Evolutionary conservation across 2,888 invertebrate species (phyloP), one percentile per base, ranked within the genome.

Genomic region (Peribatodes rhomboidaria): DNA sequence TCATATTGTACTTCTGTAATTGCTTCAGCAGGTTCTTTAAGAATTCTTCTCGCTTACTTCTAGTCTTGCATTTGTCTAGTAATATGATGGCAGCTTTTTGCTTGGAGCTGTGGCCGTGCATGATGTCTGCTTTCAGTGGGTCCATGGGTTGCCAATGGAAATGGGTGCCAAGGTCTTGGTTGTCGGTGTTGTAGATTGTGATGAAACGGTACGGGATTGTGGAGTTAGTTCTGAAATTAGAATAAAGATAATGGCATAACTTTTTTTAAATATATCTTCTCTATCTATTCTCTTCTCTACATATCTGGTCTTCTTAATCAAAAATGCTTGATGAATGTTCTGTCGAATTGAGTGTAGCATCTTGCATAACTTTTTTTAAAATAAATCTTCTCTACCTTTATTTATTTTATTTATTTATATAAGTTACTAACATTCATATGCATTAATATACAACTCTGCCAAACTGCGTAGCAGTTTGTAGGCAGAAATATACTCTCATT

Each of bases 21-120:
- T 94, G 78, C 50, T 83, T 82, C 20, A 83, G 78, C 18, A 96
- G 78, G 35, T 86, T 89, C 58, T 74, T 49, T 1, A 90, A 63
- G 10, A 86, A 83, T 0, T 67, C 11, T 74, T 91, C 90, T 39
- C 90, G 75, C 41, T 77, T 77, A 66, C 90, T 89, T 37, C 71
- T 74, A 1, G 77, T 82, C 1, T 67, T 65, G 66, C 92, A 92
- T 68, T 87, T 80, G 55, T 92, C 87, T 1, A 92, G 69, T 61
- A 90, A 87, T 55, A 88, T 84, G 0, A 84, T 87, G 0, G 87
- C 90, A 1, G 86, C 85, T 65, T 81, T 86, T 0, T 76, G 77
- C 68, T 92, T 92, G 0, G 82, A 72, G 1, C 67, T 56, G 0
- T 89, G 69, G 37, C 81, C 75, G 6, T 78, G 71, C 67, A 77